Conservation (phyloP, 2,113 vertebrate genomes). For the Anolis sagrei region DNA sequence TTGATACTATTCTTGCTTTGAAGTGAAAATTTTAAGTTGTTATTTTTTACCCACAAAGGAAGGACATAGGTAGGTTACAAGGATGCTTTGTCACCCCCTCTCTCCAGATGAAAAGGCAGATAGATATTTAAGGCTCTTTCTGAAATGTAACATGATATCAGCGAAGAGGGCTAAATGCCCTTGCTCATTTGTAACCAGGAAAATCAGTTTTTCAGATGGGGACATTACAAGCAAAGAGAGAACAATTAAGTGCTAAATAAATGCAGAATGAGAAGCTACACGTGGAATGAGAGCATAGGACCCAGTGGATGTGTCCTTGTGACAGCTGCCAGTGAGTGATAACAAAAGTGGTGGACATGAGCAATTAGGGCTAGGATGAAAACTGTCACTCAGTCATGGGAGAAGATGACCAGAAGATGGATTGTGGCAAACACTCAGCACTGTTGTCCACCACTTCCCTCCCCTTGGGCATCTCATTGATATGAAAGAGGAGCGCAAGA, state of each 20-base stretch:
- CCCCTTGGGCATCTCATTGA: not conserved
- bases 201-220: not conserved
- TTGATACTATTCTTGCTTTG: not conserved
- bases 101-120: not conserved
- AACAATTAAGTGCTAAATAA: not conserved
- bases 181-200: not conserved
- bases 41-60: not conserved
- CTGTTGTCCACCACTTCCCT: not conserved
- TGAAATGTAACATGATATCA: not conserved
- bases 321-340: conserved; percentile 17
- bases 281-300: not conserved
- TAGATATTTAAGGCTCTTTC: not conserved
- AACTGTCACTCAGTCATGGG: conserved; percentile 16
- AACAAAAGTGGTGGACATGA: not conserved
- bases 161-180: not conserved
- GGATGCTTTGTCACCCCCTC: not conserved
- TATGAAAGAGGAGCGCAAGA: not conserved
- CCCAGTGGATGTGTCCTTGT: not conserved
- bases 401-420: not conserved
- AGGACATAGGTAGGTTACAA: not conserved
- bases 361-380: conserved; percentile 13
- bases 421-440: not conserved
- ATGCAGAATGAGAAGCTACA: not conserved
- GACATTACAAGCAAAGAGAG: not conserved
- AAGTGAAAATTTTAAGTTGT: not conserved